Evolutionary conservation across 1,140 invertebrate genomes (phyloP), one percentile per base, ranked within the genome.

Genomic region (Battus philenor): DNA sequence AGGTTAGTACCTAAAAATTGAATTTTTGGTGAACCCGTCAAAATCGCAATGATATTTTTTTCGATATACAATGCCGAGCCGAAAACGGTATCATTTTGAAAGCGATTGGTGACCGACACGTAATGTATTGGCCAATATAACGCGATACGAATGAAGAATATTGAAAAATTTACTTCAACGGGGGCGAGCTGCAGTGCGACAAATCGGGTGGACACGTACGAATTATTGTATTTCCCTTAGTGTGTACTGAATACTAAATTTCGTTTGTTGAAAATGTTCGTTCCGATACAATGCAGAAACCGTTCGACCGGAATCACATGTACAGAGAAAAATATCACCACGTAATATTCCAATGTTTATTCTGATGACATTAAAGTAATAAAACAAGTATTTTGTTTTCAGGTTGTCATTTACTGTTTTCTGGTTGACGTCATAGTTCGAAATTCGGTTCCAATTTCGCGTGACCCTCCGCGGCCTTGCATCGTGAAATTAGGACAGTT

Each of bases 171-270:
- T 38, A 57, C 47, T 54, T 32, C 46, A 59, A 49, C 29, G 34
- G 11, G 44, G 44, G 41, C 39, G 32, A 48, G 53, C 65, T 80
- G 71, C 73, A 75, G 53, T 75, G 65, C 71, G 71, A 72, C 69
- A 80, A 77, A 70, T 71, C 62, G 68, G 50, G 62, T 68, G 63
- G 64, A 75, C 68, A 81, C 67, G 68, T 77, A 54, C 65, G 58
- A 66, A 77, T 78, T 81, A 76, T 77, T 81, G 70, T 74, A 72
- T 71, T 75, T 67, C 48, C 57, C 38, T 59, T 49, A 49, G 36
- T 66, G 56, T 69, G 67, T 48, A 56, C 46, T 34, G 63, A 70
- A 72, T 69, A 65, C 59, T 45, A 54, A 69, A 73, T 67, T 60
- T 56, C 66, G 68, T 69, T 77, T 71, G 63, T 60, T 52, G 48